These are phyloP conservation scores for Andrena chrysosceles DNA, from an alignment of 2,888 invertebrate species.

Conservation along the genomic window DNA sequence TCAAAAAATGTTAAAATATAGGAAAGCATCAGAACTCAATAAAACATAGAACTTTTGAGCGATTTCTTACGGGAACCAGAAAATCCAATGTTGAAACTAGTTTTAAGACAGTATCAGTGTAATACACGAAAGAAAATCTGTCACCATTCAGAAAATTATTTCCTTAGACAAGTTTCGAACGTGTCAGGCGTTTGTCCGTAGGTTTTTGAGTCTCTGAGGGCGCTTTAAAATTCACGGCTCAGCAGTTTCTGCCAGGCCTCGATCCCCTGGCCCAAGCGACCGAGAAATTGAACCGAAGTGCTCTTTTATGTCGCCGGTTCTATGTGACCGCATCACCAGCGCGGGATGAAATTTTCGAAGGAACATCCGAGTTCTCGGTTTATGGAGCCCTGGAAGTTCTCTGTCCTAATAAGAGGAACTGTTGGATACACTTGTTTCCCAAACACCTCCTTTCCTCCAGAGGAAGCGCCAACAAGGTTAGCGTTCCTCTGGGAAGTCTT, in stretches of 20 bases:
- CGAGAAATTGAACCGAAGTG: background rate
- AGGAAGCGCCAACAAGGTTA: no score
- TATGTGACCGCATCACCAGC: background rate
- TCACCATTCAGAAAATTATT: background rate
- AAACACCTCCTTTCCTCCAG: no score
- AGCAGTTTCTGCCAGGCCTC: constrained; percentile 12
- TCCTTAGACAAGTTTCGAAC: background rate
- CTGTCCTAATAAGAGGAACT: no score
- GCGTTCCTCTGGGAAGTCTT: no score
- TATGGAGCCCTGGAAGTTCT: no score
- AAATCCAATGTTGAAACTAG: no score
- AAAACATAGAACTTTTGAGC: no score
- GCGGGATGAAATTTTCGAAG: constrained; percentile 15
- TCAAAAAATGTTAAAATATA: no score
- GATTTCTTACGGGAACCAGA: no score
- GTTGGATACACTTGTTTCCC: no score
- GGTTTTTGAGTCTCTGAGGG: background rate
- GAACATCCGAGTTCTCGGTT: no score
- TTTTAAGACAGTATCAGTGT: background rate
- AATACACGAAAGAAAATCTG: background rate
- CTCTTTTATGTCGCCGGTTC: constrained; percentile 5
- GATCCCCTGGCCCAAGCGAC: background rate
- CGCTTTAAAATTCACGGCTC: constrained; percentile 3
- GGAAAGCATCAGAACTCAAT: no score
- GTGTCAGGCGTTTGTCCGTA: background rate